Base-by-base conservation (phyloP, 1,140 invertebrate genomes). In the Drosophila simulans region DNA sequence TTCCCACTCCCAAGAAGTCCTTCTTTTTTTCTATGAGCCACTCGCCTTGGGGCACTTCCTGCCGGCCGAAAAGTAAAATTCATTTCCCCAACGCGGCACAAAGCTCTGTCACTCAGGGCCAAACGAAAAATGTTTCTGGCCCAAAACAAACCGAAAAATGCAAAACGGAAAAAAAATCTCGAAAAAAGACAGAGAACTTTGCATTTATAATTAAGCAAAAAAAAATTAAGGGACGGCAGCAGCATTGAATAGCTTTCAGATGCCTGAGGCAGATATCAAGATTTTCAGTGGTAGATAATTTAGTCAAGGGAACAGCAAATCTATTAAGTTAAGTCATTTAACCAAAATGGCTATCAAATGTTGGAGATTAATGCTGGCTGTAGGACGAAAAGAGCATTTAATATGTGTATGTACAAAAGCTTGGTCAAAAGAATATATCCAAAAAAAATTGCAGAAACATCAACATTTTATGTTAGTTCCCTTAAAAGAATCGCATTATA, bases 171-270 rank as follows among this genome's bases (percentile, higher is more conserved):
- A 7, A 7, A 45, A 12, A 20, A 20, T 1, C 27, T 56, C 15
- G 56, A 60, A 60, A 77, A 64, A 64, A 54, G 49, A 66, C 59
- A 62, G 58, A 58, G 64, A 70, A 70, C 59, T 88, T 77, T 89
- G 84, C 79, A 88, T 88, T 89, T 77, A 89, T 89, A 88, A 88
- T 88, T 88, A 88, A 88, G 80, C 81, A 69, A 57, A 64, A 51
- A 57, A 64, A 51, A 49, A n/a, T n/a, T 58, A 64, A 64, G 63
- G 51, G 51, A 42, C 39, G 39, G 43, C 59, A 60, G 39, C 25
- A 55, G 52, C 17, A 48, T 69, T 70, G 48, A 82, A 58, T 56
- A 49, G 62, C 77, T 49, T 54, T 22, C 27, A 42, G 68, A 71
- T 71, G 51, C 68, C 68, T 57, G 35, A 22, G 68, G 68, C 65